Base-by-base conservation (phyloP, 2,797 vertebrate genomes). In the Danionella dracula region DNA sequence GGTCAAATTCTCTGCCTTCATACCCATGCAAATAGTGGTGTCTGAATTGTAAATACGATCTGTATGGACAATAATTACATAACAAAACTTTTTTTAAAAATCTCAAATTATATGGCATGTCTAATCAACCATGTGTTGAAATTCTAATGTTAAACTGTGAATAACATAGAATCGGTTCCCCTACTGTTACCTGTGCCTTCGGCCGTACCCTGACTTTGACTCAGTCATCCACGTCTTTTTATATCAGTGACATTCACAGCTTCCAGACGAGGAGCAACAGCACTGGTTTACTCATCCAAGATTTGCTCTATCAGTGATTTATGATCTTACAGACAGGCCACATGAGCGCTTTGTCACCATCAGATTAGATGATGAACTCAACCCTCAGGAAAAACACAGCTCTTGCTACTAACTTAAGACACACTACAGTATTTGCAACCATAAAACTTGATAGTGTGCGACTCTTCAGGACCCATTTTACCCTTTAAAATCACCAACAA, bases 341-440 rank as follows among this genome's bases (percentile, higher is more conserved):
- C 76, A 68, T 70, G 73, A 79, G 75, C 40, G 37, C 73, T 82
- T 78, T 82, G 84, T 82, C 80, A 84, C 84, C 61, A 74, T 58
- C 76, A 73, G 81, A 86, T 81, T 81, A 82, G 46, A 59, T 40
- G 49, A 23, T 76, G 63, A 66, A 71, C 38, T 78, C 78, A 77
- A 69, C 51, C 72, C 34, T 38, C 20, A 61, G 81, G 63, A 65
- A 82, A 67, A 74, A 58, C 17, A 48, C 48, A 54, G 62, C 40
- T 59, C 67, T 73, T 29, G 58, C n/a, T 51, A 63, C 61, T 23
- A 19, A 16, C 16, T 20, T 31, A 50, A 46, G n/a, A n/a, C n/a
- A n/a, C 29, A 20, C 16, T 27, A 6, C 6, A 27, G 23, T 6
- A 27, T 27, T 27, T 3, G 23, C 23, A 27, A 27, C 23, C n/a